Evolutionary conservation across 37 sponge, comb jelly and placozoan genomes (phyloP).

Genomic region (Hormiphora californensis): DNA sequence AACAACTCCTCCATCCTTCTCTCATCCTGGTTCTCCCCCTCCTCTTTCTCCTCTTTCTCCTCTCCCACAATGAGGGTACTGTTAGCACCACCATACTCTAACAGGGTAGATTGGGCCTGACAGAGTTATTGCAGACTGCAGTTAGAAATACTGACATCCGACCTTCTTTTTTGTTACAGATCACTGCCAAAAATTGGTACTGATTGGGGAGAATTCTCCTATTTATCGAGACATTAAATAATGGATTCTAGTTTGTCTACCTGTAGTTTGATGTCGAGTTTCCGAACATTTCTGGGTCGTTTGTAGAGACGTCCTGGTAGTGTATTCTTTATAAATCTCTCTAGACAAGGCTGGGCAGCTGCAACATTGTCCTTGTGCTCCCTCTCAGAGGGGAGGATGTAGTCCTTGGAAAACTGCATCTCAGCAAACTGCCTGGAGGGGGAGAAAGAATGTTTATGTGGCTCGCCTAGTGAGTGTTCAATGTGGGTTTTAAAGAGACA

Average conservation of each 20-base stretch:
- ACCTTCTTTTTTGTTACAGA: not conserved
- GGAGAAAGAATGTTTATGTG: too few relatives aligned
- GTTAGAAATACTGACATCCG: not conserved
- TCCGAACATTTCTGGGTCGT: not conserved
- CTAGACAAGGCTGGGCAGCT: not conserved
- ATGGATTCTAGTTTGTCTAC: not conserved
- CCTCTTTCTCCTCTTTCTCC: not conserved
- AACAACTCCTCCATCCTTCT: constrained; percentile 17
- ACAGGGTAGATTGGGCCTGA: constrained; percentile 12
- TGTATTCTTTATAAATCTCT: not conserved
- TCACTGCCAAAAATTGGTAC: not conserved
- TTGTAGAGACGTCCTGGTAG: constrained; percentile 18
- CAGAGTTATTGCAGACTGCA: not conserved
- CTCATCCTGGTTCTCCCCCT: constrained; percentile 28
- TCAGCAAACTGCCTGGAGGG: constrained; percentile 10
- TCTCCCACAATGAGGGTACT: too few relatives aligned
- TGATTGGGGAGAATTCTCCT: not conserved
- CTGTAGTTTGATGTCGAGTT: constrained; percentile 34
- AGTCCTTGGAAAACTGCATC: constrained; percentile 44
- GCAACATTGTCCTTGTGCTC: not conserved
- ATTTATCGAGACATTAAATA: not conserved
- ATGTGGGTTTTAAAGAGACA: too few relatives aligned
- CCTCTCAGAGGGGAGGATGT: constrained; percentile 11
- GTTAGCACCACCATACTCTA: constrained; percentile 26
- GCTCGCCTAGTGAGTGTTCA: too few relatives aligned